Evolutionary conservation across 2,797 vertebrate genomes (phyloP), one percentile per base, ranked within the genome.

Genomic region (Lates japonicus): DNA sequence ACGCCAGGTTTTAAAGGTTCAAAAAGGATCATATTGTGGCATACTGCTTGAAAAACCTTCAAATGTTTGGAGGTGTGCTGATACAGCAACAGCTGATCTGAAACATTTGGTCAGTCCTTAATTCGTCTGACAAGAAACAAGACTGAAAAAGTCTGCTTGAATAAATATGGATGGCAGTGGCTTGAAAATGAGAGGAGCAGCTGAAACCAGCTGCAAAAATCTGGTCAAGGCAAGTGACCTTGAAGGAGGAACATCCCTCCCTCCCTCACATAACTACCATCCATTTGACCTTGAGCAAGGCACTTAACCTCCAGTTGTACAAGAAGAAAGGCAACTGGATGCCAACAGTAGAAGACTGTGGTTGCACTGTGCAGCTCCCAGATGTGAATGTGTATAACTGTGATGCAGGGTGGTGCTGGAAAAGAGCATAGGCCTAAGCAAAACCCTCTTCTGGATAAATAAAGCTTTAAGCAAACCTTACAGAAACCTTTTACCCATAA

Each of bases 221-320:
- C 17, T 46, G 55, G 41, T 66, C 35, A 57, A 60, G 63, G 29
- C 51, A 78, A 60, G 19, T 7, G 13, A 29, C 25, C 25, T 29
- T 29, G 25, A 70, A 69, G 22, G 22, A 62, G 42, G 14, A 62
- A 20, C 42, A 16, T 31, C 8, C 58, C 31, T 51, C 7, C 29
- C 20, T 42, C 35, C 11, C 16, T 68, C 22, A 51, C 41, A 72
- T 63, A 54, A n/a, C 42, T 64, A 61, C 17, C 59, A 69, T 46
- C 31, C 61, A 70, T 25, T 37, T 85, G 78, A 88, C 86, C 83
- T 80, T 78, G 81, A 60, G 57, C 51, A 54, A 64, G 52, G 39
- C 61, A 80, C 74, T 76, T 75, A 74, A 80, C 78, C 76, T 82
- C n/a, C 44, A 75, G 65, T 64, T 84, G 70, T 39, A 61, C 59